phyloP scores from a whole-genome alignment of 2,113 vertebrate species.

The Pseudolaguvia tuberculata region DNA sequence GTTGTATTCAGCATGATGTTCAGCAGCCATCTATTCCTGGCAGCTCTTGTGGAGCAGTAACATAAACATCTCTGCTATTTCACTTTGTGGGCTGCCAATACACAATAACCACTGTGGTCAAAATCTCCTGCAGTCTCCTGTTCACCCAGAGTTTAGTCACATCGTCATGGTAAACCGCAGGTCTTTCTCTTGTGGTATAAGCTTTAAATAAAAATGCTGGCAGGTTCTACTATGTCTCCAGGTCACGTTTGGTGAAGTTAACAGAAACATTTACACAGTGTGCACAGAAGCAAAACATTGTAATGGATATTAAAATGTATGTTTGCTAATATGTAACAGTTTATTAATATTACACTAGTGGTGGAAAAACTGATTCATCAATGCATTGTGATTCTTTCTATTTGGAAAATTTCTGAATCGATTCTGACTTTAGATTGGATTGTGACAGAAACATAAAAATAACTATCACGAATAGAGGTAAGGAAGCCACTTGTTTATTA shows the following conservation, averaged over 20 bases:
- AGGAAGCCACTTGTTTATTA: too few species aligned
- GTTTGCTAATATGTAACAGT: neutral
- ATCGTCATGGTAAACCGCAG: constrained; percentile 28
- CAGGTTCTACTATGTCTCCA: constrained; percentile 20
- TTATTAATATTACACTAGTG: too few species aligned
- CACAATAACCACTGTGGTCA: neutral
- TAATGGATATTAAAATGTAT: neutral
- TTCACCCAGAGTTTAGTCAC: constrained; percentile 25
- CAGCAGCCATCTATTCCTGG: too few species aligned
- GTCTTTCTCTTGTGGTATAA: constrained; percentile 31
- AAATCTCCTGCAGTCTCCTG: constrained; percentile 5
- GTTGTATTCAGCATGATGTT: too few species aligned
- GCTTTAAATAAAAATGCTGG: constrained; percentile 26
- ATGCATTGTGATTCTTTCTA: too few species aligned
- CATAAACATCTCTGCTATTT: neutral
- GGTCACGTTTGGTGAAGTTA: constrained; percentile 12
- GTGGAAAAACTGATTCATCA: too few species aligned
- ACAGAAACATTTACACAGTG: neutral
- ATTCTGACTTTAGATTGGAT: too few species aligned
- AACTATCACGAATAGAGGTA: too few species aligned
- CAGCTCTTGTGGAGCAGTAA: neutral
- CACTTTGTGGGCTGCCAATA: neutral
- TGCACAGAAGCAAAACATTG: neutral
- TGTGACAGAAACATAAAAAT: too few species aligned
- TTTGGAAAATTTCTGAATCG: too few species aligned